Percentiles rank a stretch among this genome's conserved stretches.
phyloP scores from a whole-genome alignment of 2,888 invertebrate species.

The Sarcophaga subvicina region DNA sequence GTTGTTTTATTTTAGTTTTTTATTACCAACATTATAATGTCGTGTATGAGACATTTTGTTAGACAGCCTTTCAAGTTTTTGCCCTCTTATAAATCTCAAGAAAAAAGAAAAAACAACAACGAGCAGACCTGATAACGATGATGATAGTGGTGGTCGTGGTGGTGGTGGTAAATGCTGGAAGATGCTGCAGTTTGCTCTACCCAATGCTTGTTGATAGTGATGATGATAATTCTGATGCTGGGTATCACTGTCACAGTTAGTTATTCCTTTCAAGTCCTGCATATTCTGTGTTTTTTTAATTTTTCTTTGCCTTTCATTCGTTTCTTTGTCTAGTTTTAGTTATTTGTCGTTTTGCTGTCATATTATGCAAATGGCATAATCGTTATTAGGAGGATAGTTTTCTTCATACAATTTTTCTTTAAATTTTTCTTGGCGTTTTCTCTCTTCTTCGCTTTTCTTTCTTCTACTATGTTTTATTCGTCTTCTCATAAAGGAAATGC shows the following conservation, averaged over 20 bases:
- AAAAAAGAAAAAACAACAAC: not conserved
- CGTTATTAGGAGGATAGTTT: conserved; percentile 71
- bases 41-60: conserved; percentile 58
- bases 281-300: not conserved
- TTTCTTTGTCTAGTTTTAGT: conserved; percentile 62
- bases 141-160: conserved; percentile 8
- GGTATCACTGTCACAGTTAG: conserved; percentile 46
- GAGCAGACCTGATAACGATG: conserved; percentile 1
- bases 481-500: conserved; percentile 44
- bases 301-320: not conserved
- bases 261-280: conserved; percentile 26
- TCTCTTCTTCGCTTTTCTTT: not conserved
- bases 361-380: conserved; percentile 73
- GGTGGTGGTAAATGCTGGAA: no score
- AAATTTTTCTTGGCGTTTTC: not conserved
- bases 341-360: conserved; percentile 72
- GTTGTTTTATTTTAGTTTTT: conserved; percentile 52
- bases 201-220: conserved; percentile 6
- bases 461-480: conserved; percentile 28
- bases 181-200: no score
- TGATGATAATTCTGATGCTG: conserved; percentile 34
- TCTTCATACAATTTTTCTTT: not conserved
- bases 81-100: conserved; percentile 28
- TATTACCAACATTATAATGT: conserved; percentile 66
- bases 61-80: conserved; percentile 64